These are phyloP conservation scores for Eristalis arbustorum DNA, from an alignment of 2,888 invertebrate species.

Conservation along the genomic window DNA sequence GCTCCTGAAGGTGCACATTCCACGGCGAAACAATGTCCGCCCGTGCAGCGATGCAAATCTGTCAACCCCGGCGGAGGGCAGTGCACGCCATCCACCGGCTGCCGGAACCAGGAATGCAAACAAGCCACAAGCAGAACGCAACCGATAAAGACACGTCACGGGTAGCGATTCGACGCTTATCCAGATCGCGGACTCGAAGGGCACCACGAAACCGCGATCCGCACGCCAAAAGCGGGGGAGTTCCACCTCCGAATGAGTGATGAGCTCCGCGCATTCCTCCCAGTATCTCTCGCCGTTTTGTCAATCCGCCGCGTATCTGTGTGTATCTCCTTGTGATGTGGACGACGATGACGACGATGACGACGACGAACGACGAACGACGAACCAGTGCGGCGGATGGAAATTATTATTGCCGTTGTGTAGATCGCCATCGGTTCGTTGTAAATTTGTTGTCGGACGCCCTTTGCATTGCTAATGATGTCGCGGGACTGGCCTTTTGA, in stretches of 20 bases:
- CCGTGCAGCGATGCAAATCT: constrained; percentile 25
- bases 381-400: constrained; percentile 60
- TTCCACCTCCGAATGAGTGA: constrained; percentile 46
- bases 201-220: constrained; percentile 30
- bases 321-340: constrained; percentile 52
- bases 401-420: constrained; percentile 64
- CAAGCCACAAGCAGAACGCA: constrained; percentile 19
- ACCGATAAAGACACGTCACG: constrained; percentile 59
- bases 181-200: constrained; percentile 53
- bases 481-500: constrained; percentile 56
- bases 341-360: constrained; percentile 51
- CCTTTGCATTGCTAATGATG: constrained; percentile 66
- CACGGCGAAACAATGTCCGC: constrained; percentile 29
- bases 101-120: constrained; percentile 58
- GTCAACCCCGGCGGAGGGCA: constrained; percentile 42
- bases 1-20: not conserved
- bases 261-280: constrained; percentile 54
- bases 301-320: constrained; percentile 31
- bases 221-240: constrained; percentile 57
- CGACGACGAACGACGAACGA: constrained; percentile 1
- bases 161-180: constrained; percentile 41
- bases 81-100: too few species aligned
- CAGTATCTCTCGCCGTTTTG: constrained; percentile 40
- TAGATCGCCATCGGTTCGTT: constrained; percentile 50
- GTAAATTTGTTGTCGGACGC: constrained; percentile 66